Evolutionary conservation across 2,888 invertebrate genomes (phyloP).

Genomic region (Mactromeris polynyma): DNA sequence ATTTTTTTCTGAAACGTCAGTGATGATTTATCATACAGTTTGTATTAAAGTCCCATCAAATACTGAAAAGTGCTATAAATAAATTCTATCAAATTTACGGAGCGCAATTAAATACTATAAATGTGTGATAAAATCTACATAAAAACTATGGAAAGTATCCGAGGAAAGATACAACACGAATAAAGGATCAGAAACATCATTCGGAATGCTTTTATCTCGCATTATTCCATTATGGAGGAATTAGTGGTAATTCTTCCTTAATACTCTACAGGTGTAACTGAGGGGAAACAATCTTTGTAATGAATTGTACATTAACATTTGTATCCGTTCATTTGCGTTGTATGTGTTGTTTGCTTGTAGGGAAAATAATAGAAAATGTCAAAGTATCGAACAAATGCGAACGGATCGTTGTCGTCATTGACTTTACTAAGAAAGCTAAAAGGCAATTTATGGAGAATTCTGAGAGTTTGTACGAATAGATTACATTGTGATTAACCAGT

Average conservation of each 20-base stretch:
- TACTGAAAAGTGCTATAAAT: not conserved
- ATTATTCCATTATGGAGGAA: not conserved
- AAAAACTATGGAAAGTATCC: not conserved
- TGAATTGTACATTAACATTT: not conserved
- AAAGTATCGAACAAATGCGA: not conserved
- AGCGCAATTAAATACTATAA: not conserved
- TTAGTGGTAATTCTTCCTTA: not conserved
- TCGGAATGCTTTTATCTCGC: constrained; percentile 3
- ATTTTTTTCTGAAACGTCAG: too few relatives aligned
- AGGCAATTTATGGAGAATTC: not conserved
- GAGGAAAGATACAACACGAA: not conserved
- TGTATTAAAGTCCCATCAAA: too few relatives aligned
- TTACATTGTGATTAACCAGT: not conserved
- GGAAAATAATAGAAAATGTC: not conserved
- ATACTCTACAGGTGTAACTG: not conserved
- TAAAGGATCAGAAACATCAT: not conserved
- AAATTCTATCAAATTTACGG: not conserved
- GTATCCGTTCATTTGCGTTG: not conserved
- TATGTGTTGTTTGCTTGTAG: not conserved
- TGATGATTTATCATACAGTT: too few relatives aligned
- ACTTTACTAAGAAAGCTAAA: not conserved
- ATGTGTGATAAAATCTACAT: not conserved
- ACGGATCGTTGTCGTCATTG: not conserved
- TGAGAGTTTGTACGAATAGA: not conserved
- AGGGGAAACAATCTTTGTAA: not conserved